phyloP scores from a whole-genome alignment of 2,797 vertebrate genomes.

The Chaetodon trifasciatus region DNA sequence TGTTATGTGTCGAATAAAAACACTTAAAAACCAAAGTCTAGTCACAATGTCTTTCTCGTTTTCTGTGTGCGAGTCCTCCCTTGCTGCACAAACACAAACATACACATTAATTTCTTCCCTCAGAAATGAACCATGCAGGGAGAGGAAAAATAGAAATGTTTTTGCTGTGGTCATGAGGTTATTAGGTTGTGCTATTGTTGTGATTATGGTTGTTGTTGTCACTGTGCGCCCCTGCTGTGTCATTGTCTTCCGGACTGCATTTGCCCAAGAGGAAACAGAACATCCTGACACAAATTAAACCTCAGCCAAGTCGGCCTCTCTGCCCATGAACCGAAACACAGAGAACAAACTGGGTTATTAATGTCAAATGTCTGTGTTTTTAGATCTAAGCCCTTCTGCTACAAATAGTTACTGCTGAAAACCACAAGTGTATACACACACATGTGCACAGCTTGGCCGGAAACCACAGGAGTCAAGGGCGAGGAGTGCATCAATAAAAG shows the following conservation, averaged over 20 bases:
- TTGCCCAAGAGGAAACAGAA: conserved; percentile 51
- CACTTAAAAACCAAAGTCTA: too few species aligned
- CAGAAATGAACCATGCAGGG: not conserved
- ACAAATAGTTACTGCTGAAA: not conserved
- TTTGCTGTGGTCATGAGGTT: conserved; percentile 16
- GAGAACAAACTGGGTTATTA: conserved; percentile 20
- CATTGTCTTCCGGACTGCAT: conserved; percentile 41
- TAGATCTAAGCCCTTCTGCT: not conserved
- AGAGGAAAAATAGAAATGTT: not conserved
- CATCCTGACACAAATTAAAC: conserved; percentile 58
- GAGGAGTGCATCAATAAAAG: conserved; percentile 29
- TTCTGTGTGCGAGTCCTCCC: too few species aligned
- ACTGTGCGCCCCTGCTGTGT: conserved; percentile 30
- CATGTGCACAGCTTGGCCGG: conserved; percentile 7
- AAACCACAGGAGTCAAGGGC: conserved; percentile 24
- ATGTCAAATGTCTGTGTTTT: conserved; percentile 8
- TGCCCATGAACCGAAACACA: conserved; percentile 19
- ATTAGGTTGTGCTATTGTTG: conserved; percentile 20
- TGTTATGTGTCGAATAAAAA: too few species aligned
- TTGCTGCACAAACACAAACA: too few species aligned
- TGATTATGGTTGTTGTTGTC: conserved; percentile 34
- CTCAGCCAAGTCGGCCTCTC: conserved; percentile 39
- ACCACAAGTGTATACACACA: not conserved
- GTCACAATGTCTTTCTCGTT: too few species aligned
- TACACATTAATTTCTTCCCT: not conserved